Evolutionary conservation across 2,113 vertebrate species (phyloP).

Genomic region (Cheilinus undulatus): DNA sequence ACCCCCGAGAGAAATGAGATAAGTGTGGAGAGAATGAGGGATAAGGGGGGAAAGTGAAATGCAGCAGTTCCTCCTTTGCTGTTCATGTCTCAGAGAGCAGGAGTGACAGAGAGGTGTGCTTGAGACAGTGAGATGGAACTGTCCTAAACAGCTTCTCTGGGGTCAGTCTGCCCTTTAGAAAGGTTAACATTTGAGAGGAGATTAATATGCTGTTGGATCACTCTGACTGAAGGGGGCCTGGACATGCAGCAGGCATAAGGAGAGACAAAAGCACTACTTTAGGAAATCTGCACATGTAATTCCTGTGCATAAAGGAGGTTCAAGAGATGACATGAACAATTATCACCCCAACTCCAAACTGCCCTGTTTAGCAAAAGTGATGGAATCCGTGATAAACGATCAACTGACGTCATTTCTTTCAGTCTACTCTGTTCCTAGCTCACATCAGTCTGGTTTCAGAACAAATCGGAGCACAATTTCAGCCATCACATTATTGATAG

Average conservation of each 20-base stretch:
- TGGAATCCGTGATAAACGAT: too few species aligned
- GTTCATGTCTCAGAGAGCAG: conserved; percentile 29
- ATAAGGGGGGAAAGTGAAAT: conserved; percentile 22
- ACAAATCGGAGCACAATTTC: too few species aligned
- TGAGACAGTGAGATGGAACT: conserved; percentile 25
- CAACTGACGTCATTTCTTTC: too few species aligned
- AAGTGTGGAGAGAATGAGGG: conserved; percentile 53
- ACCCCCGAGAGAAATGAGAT: conserved; percentile 63
- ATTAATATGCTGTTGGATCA: conserved; percentile 68
- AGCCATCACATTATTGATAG: too few species aligned
- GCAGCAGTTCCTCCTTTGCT: conserved; percentile 8
- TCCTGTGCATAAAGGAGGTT: too few species aligned
- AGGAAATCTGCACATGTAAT: too few species aligned
- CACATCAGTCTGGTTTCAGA: too few species aligned
- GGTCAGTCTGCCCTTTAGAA: conserved; percentile 66
- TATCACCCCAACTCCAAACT: too few species aligned
- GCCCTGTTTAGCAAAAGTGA: too few species aligned
- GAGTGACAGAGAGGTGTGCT: conserved; percentile 49
- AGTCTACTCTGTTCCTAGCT: too few species aligned
- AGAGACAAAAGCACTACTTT: conserved; percentile 22
- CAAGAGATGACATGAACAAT: too few species aligned
- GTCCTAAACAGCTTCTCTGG: conserved; percentile 2
- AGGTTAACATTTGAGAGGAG: conserved; percentile 68
- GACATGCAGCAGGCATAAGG: conserved; percentile 44
- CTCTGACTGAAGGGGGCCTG: conserved; percentile 11